Evolutionary conservation across 2,888 invertebrate genomes (phyloP).

Genomic region (Coronaproctus castanopsis): DNA sequence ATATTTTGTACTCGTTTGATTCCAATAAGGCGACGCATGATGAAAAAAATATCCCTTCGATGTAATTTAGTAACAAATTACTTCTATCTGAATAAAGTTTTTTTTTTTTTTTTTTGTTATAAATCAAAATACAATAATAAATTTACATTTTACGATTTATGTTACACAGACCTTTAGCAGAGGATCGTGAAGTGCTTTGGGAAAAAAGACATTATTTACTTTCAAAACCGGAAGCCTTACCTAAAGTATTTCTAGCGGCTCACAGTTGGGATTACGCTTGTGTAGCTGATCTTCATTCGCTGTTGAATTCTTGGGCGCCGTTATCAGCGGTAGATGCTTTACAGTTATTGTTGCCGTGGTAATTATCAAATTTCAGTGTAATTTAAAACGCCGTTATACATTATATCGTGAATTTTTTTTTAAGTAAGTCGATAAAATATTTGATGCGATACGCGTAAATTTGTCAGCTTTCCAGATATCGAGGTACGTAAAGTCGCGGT

Average conservation of each 20-base stretch:
- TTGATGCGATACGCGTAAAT: too few species aligned
- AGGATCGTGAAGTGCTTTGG: conserved; percentile 68
- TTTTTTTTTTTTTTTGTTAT: too few species aligned
- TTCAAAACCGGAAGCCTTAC: conserved; percentile 60
- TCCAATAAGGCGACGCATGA: too few species aligned
- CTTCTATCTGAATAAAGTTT: too few species aligned
- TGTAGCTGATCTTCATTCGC: conserved; percentile 62
- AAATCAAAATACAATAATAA: too few species aligned
- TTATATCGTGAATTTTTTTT: too few species aligned
- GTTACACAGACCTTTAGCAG: conserved; percentile 37
- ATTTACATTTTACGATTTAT: too few species aligned
- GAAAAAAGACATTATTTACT: conserved; percentile 79
- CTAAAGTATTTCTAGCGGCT: conserved; percentile 61
- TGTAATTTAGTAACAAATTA: too few species aligned
- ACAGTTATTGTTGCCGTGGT: conserved; percentile 81
- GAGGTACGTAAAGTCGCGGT: conserved; percentile 72
- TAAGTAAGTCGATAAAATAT: not conserved
- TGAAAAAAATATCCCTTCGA: too few species aligned
- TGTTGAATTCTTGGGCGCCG: conserved; percentile 71
- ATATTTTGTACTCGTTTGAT: too few species aligned
- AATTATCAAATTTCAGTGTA: too few species aligned
- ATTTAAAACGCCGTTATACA: too few species aligned
- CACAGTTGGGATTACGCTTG: conserved; percentile 82
- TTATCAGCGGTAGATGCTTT: conserved; percentile 74
- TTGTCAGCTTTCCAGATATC: conserved; percentile 81